phyloP scores from a whole-genome alignment of 2,113 vertebrate genomes.

The Leptodactylus fuscus region DNA sequence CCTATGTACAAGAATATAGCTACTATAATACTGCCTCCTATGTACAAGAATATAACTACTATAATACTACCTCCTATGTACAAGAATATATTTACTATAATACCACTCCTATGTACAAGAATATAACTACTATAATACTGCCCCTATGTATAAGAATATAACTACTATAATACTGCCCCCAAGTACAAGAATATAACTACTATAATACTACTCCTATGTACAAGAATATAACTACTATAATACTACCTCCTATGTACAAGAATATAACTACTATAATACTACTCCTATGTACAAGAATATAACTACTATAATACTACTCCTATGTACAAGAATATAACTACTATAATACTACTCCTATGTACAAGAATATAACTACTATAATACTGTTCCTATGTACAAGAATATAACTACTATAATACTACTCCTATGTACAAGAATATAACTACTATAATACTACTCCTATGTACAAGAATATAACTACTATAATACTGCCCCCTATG shows the following conservation, averaged over 20 bases:
- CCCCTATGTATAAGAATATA: not conserved
- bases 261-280: not conserved
- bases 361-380: conserved; percentile 1
- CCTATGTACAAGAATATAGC: not conserved
- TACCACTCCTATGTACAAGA: not conserved
- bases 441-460: not conserved
- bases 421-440: not conserved
- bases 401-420: conserved; percentile 5
- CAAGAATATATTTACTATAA: conserved; percentile 3
- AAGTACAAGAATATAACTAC: not conserved
- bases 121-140: conserved; percentile 8
- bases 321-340: not conserved
- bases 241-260: not conserved
- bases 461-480: too few species aligned
- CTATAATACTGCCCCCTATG: too few species aligned
- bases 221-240: not conserved
- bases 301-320: conserved; percentile 4
- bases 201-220: not conserved
- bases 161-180: not conserved
- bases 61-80: not conserved
- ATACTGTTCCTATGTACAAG: not conserved
- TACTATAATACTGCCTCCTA: not conserved
- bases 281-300: not conserved
- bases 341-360: not conserved
- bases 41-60: not conserved